Conservation (phyloP, 2,888 invertebrate genomes). For the Drosophila fungiperda region DNA sequence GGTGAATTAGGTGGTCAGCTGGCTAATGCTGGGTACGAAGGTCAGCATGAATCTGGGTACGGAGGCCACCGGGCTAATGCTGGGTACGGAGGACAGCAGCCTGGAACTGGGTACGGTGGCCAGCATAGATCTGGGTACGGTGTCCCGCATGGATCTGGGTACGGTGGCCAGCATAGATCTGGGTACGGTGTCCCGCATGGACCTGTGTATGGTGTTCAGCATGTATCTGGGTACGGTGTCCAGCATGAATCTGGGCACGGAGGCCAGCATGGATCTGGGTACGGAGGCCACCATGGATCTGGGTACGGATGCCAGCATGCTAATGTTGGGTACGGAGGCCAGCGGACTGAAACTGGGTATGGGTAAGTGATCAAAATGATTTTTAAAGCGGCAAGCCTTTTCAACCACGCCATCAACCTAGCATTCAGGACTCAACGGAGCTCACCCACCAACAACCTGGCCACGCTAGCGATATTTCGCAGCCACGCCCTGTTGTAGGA, state of each 20-base stretch:
- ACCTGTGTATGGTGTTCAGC: too few relatives aligned
- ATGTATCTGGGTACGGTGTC: too few relatives aligned
- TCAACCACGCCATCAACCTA: constrained; percentile 1
- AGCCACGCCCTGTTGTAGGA: constrained; percentile 41
- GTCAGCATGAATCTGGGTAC: not conserved
- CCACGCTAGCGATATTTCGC: not conserved
- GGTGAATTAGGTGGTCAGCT: not conserved
- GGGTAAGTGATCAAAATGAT: not conserved
- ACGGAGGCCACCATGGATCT: not conserved
- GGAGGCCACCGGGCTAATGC: not conserved
- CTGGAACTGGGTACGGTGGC: not conserved
- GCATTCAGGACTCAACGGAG: not conserved
- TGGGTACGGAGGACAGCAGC: not conserved
- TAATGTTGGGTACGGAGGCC: not conserved
- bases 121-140: too few relatives aligned
- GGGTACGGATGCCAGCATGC: too few relatives aligned
- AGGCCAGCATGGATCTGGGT: constrained; percentile 8
- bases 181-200: too few relatives aligned
- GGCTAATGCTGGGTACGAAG: not conserved
- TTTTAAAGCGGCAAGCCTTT: too few relatives aligned
- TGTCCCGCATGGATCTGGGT: too few relatives aligned
- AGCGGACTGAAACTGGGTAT: constrained; percentile 3
- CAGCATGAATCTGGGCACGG: not conserved
- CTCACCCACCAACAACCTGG: constrained; percentile 18
- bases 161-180: constrained; percentile 6